Conservation (phyloP, 2,113 vertebrate genomes). For the Lophura nycthemera region DNA sequence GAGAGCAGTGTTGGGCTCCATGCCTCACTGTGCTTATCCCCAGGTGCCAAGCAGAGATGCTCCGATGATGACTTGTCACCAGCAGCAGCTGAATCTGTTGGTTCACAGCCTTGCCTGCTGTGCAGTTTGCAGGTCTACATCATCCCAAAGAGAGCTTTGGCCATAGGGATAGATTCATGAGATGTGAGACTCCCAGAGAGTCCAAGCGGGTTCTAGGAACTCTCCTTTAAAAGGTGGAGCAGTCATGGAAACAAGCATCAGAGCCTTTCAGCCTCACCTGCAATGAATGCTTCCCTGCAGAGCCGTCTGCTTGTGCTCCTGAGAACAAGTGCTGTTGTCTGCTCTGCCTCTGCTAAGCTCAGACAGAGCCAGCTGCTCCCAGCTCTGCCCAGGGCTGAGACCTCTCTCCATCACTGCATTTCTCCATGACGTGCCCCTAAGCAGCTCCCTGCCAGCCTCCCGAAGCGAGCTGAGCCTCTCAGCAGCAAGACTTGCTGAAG, state of each 20-base stretch:
- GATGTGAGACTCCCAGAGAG: neutral
- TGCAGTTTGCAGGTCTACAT: neutral
- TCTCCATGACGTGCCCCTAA: neutral
- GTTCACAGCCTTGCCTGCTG: neutral
- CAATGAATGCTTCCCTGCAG: neutral
- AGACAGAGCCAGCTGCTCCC: neutral
- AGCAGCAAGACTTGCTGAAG: accelerated
- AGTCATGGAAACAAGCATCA: neutral
- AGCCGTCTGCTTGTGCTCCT: neutral
- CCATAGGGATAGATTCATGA: neutral
- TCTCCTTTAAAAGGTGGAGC: neutral
- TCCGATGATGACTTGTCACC: too few relatives aligned
- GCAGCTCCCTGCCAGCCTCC: accelerated
- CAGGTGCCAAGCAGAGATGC: accelerated
- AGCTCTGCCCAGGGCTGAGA: neutral
- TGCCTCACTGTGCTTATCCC: neutral
- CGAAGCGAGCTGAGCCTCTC: accelerated
- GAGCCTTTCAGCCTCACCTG: neutral
- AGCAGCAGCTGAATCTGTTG: neutral
- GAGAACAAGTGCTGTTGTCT: accelerated
- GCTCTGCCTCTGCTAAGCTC: neutral
- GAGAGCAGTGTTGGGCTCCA: neutral
- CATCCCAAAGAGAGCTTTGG: neutral
- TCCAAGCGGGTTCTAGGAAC: accelerated
- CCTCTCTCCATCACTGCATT: accelerated